Evolutionary conservation across 2,888 invertebrate genomes (phyloP), one percentile per base, ranked within the genome.

Genomic region (Clanis bilineata): DNA sequence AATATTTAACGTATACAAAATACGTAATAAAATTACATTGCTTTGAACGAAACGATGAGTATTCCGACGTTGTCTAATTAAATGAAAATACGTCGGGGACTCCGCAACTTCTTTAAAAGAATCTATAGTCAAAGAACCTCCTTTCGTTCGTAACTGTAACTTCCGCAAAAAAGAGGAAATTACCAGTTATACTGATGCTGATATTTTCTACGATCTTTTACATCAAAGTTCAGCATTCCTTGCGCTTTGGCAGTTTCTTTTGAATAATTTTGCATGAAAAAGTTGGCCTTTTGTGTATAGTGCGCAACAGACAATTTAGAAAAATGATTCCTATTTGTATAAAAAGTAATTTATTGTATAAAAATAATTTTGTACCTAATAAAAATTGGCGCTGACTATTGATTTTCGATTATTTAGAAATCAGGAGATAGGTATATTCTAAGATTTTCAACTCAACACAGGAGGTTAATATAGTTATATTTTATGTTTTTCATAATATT

Each of bases 71-170:
- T 51, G n/a, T 51, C 18, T 28, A 51, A 51, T 51, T 28, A 32
- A 51, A 58, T 59, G 62, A 59, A 64, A 65, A 62, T 69, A 64
- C 69, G 67, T 59, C 59, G 38, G 45, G 47, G 39, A 28, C 58
- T 59, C 56, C 68, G 73, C 75, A 80, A 80, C 80, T 77, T 79
- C 73, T 77, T 67, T 69, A 76, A 78, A 82, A 79, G 73, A 80
- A 79, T 75, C 70, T 70, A 66, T 66, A 65, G 68, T 65, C 69
- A 66, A 61, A 72, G 68, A 65, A 61, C 66, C 58, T 62, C 60
- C 61, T 62, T 57, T 59, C 63, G 62, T 57, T 61, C 36, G 65
- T 65, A 75, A 74, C 73, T 73, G 28, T 51, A 32, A 32, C 32
- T 51, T 75, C 73, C 72, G 73, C 74, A 73, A 77, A 72, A 73